Base-by-base conservation (phyloP, 2,113 vertebrate species). In the Colius striatus region DNA sequence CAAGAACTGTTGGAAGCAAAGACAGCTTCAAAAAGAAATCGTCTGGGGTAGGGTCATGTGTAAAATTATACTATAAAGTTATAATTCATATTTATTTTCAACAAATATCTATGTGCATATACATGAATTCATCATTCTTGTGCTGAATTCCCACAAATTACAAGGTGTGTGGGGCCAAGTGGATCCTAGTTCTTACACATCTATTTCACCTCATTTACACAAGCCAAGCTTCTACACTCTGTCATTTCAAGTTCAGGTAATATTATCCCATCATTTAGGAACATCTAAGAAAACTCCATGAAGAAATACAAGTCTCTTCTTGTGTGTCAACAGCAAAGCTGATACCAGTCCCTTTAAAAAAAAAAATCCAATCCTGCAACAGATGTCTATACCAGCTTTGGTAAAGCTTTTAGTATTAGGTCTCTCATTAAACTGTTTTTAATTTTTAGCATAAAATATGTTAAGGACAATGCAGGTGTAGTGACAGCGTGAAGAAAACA, bases 401-500 rank as follows among this genome's bases (percentile, higher is more conserved):
- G 22, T 18, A 70, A 70, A 23, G 17, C 9, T 19, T 50, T 32
- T 47, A 10, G 23, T 36, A 61, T 65, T 23, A 45, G 10, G 26
- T 55, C 15, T 17, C 34, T 50, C 26, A 6, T 70, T n/a, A 27
- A 36, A 10, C 26, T 41, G 20, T 43, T 65, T 82, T 55, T 72
- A 34, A 41, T 36, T 45, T 80, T 77, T 6, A 41, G 36, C 6
- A 11, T 62, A 62, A 43, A 68, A 50, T 11, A 53, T 6, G 6
- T 45, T 74, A 38, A 85, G 5, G 60, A 47, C 62, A 89, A 66
- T 7, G 16, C 36, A 94, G 84, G 73, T 90, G 4, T 38, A 87
- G 34, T 4, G n/a, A 72, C 62, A 55, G 7, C 79, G 96, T 90
- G 84, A 90, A 89, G 83, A 65, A 94, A 94, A 67, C 20, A 90